Evolutionary conservation across 2,113 vertebrate genomes (phyloP).

Genomic region (Oreotragus oreotragus): DNA sequence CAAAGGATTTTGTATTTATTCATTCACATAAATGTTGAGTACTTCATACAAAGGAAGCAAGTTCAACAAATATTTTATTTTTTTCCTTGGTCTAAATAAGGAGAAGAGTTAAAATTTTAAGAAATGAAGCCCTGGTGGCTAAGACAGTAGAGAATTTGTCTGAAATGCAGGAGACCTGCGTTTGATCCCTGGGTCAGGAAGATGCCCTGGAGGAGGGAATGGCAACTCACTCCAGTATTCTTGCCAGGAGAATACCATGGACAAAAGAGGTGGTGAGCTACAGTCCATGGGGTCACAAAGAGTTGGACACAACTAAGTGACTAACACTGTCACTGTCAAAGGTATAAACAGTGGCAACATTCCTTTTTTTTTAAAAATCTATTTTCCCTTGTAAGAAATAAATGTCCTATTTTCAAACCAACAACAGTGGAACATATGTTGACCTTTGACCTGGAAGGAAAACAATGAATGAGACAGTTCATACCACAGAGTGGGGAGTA

Average conservation of each 20-base stretch:
- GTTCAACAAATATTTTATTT: conserved; percentile 3
- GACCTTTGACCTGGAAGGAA: not conserved
- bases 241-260: not conserved
- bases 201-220: not conserved
- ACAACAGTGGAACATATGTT: not conserved
- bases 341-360: not conserved
- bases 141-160: not conserved
- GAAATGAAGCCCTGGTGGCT: not conserved
- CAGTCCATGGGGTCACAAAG: not conserved
- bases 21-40: not conserved
- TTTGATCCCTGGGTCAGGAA: not conserved
- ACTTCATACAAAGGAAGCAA: not conserved
- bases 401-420: conserved; percentile 13
- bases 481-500: not conserved
- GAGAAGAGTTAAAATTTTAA: not conserved
- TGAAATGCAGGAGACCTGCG: not conserved
- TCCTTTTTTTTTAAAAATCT: not conserved
- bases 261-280: not conserved
- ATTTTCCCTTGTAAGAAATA: not conserved
- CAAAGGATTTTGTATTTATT: not conserved
- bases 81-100: not conserved
- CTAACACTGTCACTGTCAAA: not conserved
- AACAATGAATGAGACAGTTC: not conserved
- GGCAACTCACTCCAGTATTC: not conserved
- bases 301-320: not conserved